Evolutionary conservation across 37 sponge, comb jelly and placozoan species (phyloP).

Genomic region (Spongia lamella): DNA sequence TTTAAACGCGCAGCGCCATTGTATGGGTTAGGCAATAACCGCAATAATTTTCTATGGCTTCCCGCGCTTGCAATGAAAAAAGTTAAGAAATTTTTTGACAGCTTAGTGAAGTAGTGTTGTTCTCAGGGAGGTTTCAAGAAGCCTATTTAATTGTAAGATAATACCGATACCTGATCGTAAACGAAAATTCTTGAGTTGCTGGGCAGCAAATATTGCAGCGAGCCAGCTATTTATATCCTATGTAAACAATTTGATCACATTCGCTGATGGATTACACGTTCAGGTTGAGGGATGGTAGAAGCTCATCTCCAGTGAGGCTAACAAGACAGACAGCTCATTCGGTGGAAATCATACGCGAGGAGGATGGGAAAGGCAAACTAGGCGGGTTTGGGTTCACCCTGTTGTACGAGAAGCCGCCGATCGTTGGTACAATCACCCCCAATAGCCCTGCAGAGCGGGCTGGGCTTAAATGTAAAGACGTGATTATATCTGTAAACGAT

Average conservation of each 20-base stretch:
- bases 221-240: too few relatives aligned
- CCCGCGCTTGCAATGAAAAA: too few relatives aligned
- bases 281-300: background rate
- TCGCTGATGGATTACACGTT: too few relatives aligned
- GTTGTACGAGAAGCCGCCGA: constrained; percentile 53
- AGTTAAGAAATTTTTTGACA: too few relatives aligned
- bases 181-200: too few relatives aligned
- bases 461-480: constrained; percentile 54
- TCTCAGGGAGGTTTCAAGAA: too few relatives aligned
- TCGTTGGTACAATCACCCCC: constrained; percentile 63
- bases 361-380: constrained; percentile 47
- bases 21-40: background rate
- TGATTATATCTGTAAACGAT: constrained; percentile 65
- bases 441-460: constrained; percentile 67
- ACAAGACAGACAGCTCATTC: constrained; percentile 48
- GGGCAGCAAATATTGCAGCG: too few relatives aligned
- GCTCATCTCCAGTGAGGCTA: background rate
- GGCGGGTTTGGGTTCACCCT: constrained; percentile 79
- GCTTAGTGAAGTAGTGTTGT: too few relatives aligned
- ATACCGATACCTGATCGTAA: too few relatives aligned
- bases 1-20: background rate
- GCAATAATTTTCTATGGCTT: too few relatives aligned
- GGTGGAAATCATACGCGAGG: constrained; percentile 62
- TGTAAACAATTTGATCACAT: too few relatives aligned
- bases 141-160: too few relatives aligned